Conservation (phyloP, 2,888 invertebrate genomes). For the Cantharis flavilabris region DNA sequence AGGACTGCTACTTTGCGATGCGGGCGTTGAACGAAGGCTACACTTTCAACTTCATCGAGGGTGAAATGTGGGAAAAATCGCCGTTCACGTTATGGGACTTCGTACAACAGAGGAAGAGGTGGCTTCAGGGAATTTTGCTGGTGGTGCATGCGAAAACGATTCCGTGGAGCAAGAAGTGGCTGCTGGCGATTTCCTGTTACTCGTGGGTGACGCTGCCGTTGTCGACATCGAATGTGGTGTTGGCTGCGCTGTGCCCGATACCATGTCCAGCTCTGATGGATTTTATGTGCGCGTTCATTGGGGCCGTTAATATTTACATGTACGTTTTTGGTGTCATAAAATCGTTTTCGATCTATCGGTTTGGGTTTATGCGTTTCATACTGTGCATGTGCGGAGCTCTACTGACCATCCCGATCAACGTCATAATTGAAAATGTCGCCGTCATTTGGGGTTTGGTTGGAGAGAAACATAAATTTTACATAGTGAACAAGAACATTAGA, state of each 20-base stretch:
- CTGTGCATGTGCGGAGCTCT: conserved; percentile 85
- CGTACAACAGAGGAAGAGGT: conserved; percentile 93
- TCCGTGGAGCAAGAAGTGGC: conserved; percentile 76
- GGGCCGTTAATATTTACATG: conserved; percentile 95
- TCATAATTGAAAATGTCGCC: conserved; percentile 92
- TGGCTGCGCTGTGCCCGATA: conserved; percentile 86
- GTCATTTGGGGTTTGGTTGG: conserved; percentile 94
- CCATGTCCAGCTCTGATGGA: conserved; percentile 84
- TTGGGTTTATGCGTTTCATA: conserved; percentile 78
- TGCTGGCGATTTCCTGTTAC: conserved; percentile 87
- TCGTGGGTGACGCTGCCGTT: conserved; percentile 96
- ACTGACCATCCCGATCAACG: conserved; percentile 90
- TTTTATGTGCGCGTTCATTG: conserved; percentile 87
- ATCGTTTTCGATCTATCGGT: conserved; percentile 88
- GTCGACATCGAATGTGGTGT: conserved; percentile 85
- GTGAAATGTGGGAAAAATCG: conserved; percentile 99
- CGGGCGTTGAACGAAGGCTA: conserved; percentile 89
- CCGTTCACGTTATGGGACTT: conserved; percentile 95
- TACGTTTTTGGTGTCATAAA: conserved; percentile 97
- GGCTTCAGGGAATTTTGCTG: conserved; percentile 90
- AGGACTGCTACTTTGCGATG: conserved; percentile 98
- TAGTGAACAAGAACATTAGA: conserved; percentile 90
- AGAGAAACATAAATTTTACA: conserved; percentile 95
- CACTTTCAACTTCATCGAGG: conserved; percentile 93
- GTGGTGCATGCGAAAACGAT: conserved; percentile 87